Conservation (phyloP, 2,113 vertebrate species). For the Chionis minor region DNA sequence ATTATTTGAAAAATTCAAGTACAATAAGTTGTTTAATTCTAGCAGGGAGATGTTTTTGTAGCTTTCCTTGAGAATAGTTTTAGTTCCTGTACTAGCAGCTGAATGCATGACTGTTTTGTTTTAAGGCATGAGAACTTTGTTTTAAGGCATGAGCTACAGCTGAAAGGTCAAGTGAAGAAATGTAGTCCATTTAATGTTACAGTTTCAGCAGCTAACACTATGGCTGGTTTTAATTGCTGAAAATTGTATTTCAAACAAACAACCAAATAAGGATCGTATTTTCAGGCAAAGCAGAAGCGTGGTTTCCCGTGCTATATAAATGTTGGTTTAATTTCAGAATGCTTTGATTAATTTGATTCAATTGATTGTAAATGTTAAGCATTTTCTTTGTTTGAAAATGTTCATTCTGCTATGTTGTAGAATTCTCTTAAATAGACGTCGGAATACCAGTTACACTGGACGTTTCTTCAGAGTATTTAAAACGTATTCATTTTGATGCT, state of each 20-base stretch:
- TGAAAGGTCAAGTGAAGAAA: neutral
- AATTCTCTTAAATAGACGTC: neutral
- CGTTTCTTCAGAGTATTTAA: neutral
- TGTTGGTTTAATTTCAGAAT: neutral
- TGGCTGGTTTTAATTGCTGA: slow-evolving; percentile 42
- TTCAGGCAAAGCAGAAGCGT: neutral
- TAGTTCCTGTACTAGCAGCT: neutral
- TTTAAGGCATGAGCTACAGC: neutral
- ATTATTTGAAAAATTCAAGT: neutral
- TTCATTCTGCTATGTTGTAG: neutral
- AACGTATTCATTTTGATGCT: neutral
- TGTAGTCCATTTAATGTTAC: neutral
- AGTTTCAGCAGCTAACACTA: slow-evolving; percentile 20
- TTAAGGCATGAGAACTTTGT: neutral
- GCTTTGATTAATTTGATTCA: neutral
- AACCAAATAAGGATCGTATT: neutral
- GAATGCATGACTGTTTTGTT: neutral
- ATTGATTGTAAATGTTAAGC: neutral
- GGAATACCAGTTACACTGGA: neutral
- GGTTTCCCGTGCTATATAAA: neutral
- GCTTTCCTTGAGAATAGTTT: neutral
- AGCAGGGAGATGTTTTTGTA: neutral
- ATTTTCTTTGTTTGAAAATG: neutral
- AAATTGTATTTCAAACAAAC: slow-evolving; percentile 16
- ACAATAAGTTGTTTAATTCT: neutral